A percentile compares a stretch with the other conserved stretches of the same genome.
Conservation (phyloP, 1,140 invertebrate species). For the Conus betulinus region DNA sequence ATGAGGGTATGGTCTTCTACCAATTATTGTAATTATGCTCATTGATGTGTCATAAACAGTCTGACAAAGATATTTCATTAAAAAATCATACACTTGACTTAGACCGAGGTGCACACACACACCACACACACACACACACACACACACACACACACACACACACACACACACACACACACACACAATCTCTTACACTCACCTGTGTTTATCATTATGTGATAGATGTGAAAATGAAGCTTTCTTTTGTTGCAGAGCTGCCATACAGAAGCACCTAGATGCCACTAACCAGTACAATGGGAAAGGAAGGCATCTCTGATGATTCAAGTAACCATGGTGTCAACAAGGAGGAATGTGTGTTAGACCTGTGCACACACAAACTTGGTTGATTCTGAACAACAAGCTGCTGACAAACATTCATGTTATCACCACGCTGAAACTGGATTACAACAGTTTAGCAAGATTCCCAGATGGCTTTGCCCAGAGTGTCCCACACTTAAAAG, state of each 20-base stretch:
- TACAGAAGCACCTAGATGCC: too few relatives aligned
- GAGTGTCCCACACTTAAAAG: slow-evolving; percentile 45
- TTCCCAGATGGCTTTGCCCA: slow-evolving; percentile 54
- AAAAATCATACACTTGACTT: neutral
- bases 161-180: slow-evolving; percentile 26
- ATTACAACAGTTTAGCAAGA: slow-evolving; percentile 62
- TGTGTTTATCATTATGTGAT: neutral
- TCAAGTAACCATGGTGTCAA: neutral
- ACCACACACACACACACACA: neutral
- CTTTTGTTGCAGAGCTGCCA: too few relatives aligned
- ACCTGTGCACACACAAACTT: neutral
- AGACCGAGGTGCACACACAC: neutral
- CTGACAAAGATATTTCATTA: too few relatives aligned
- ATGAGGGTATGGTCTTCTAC: too few relatives aligned
- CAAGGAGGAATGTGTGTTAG: neutral
- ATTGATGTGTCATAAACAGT: too few relatives aligned
- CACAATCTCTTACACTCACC: neutral
- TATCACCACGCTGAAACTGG: slow-evolving; percentile 60
- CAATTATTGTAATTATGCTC: too few relatives aligned
- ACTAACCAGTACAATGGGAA: neutral
- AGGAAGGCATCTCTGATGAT: neutral
- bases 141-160: slow-evolving; percentile 20
- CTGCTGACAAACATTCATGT: neutral
- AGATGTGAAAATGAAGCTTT: neutral
- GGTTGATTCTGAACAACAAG: neutral